A percentile compares a stretch with the other conserved stretches of the same genome.
phyloP scores from a whole-genome alignment of 2,113 vertebrate species.

The Anhinga anhinga region DNA sequence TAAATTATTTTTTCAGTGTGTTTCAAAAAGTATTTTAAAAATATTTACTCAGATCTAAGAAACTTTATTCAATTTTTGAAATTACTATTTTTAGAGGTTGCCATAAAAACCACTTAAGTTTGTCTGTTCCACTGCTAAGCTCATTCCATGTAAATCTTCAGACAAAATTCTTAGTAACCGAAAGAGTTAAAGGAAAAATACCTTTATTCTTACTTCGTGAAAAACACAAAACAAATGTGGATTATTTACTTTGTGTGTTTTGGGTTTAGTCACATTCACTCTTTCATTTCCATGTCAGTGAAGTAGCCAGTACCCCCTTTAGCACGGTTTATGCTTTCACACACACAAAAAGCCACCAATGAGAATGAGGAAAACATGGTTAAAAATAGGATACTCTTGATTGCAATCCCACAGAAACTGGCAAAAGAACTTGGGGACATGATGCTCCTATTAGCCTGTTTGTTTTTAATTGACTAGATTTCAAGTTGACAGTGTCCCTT shows the following conservation, averaged over 20 bases:
- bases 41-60: background rate
- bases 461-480: conserved; percentile 25
- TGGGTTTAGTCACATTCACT: background rate
- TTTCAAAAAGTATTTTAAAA: background rate
- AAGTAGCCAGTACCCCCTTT: background rate
- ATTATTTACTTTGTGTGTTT: background rate
- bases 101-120: background rate
- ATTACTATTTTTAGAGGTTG: background rate
- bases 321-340: background rate
- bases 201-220: background rate
- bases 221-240: background rate
- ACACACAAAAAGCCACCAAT: background rate
- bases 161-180: background rate
- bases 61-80: background rate
- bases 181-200: background rate
- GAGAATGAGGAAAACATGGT: background rate
- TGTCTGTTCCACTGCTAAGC: background rate
- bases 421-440: background rate
- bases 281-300: background rate
- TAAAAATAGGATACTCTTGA: background rate
- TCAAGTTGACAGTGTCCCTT: conserved; percentile 34
- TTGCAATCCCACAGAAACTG: background rate
- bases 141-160: background rate
- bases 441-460: conserved; percentile 9
- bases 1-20: background rate